Conservation (phyloP, 53 echinoderm and acorn worm genomes). For the Antedon mediterranea region DNA sequence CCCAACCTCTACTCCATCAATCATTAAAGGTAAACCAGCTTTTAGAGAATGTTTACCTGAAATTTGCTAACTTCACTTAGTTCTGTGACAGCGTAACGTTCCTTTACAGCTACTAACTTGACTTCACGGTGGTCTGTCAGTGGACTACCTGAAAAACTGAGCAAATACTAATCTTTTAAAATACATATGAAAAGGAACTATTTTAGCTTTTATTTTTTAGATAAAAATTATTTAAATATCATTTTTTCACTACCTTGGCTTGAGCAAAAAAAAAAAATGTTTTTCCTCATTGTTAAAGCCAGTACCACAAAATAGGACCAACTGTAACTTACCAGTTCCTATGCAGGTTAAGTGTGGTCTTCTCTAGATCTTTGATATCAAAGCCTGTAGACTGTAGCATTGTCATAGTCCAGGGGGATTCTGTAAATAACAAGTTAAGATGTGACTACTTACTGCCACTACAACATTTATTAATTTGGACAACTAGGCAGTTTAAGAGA, state of each 20-base stretch:
- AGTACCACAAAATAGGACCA: too few relatives aligned
- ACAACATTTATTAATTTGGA: too few relatives aligned
- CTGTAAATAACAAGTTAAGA: constrained; percentile 17
- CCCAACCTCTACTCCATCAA: too few relatives aligned
- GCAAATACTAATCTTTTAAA: not conserved
- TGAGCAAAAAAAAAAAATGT: too few relatives aligned
- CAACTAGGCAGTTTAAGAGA: too few relatives aligned
- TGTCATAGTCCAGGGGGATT: constrained; percentile 49
- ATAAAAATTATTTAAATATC: too few relatives aligned
- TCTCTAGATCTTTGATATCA: constrained; percentile 33
- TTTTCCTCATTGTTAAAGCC: too few relatives aligned
- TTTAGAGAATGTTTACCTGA: constrained; percentile 1
- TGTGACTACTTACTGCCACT: too few relatives aligned
- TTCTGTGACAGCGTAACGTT: constrained; percentile 49
- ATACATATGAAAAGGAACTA: not conserved
- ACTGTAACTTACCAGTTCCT: constrained; percentile 63
- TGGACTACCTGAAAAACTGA: constrained; percentile 54
- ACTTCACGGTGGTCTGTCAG: constrained; percentile 73
- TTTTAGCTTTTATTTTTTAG: not conserved
- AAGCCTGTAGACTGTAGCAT: constrained; percentile 54
- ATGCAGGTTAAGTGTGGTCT: constrained; percentile 41
- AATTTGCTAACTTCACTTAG: constrained; percentile 34
- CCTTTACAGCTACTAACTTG: constrained; percentile 66
- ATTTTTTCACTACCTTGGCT: too few relatives aligned
- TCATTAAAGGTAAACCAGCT: too few relatives aligned